phyloP scores from a whole-genome alignment of 2,888 invertebrate species.

The Drosophila neotestacea region DNA sequence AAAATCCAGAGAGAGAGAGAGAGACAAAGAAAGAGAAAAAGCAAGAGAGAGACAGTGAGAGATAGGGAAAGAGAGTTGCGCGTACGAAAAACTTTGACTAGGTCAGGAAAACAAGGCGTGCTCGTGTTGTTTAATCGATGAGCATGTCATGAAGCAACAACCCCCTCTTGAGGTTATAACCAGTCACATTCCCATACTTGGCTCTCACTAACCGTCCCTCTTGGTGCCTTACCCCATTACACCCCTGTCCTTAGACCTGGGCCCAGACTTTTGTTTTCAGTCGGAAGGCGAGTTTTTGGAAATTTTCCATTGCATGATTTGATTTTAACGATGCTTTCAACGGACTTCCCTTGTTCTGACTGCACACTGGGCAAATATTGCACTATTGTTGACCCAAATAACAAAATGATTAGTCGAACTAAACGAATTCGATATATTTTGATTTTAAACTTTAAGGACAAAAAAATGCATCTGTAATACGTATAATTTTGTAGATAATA shows the following conservation, averaged over 20 bases:
- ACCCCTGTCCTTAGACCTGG: background rate
- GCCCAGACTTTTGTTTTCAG: conserved; percentile 11
- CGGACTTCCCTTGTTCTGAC: background rate
- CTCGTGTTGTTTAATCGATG: conserved; percentile 68
- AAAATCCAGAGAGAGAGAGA: conserved; percentile 2
- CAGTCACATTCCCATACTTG: conserved; percentile 2
- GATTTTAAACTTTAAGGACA: no score
- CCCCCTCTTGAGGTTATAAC: conserved; percentile 17
- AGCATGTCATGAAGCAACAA: conserved; percentile 45
- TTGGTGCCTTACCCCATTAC: background rate
- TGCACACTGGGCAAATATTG: conserved; percentile 3
- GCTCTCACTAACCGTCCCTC: background rate
- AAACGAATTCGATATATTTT: no score
- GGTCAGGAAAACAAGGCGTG: conserved; percentile 66
- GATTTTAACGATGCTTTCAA: conserved; percentile 18
- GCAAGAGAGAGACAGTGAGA: background rate
- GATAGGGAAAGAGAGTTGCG: conserved; percentile 32
- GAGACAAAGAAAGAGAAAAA: background rate
- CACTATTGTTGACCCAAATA: background rate
- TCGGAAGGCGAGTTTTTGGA: conserved; percentile 52
- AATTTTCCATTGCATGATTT: conserved; percentile 65
- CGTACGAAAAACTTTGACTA: conserved; percentile 61
- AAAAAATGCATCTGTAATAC: no score
- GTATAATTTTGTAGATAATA: no score
- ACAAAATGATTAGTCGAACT: no score